Base-by-base conservation (phyloP, 2,888 invertebrate species). In the Cremastinae sp. region DNA sequence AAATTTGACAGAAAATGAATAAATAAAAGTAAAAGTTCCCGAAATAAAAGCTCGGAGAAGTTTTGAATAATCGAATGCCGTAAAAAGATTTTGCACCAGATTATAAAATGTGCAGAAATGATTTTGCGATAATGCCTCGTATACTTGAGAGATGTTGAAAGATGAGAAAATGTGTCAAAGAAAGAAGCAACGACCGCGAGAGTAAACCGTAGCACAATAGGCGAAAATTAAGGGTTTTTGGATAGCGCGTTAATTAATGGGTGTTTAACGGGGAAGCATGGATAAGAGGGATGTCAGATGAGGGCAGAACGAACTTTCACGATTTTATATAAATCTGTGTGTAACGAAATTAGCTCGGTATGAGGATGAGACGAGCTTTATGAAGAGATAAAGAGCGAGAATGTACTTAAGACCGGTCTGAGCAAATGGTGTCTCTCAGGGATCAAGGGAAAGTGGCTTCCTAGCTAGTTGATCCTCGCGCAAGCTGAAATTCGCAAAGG, bases 181-280 rank as follows among this genome's bases (percentile, higher is more conserved):
- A n/a, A n/a, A n/a, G n/a, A n/a, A n/a, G n/a, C n/a, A n/a, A n/a
- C 49, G 49, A 74, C 73, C 81, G 55, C 80, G 79, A 78, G 78
- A 70, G 72, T 71, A 69, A 62, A 70, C 79, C 56, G 62, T 47
- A 80, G 80, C 79, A 79, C 81, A 82, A 79, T 75, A 81, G 77
- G 66, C 77, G 76, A 81, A 83, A 86, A 85, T 86, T 84, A 86
- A 83, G 81, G 79, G 74, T 28, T 28, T 81, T 79, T 78, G 77
- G 59, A 37, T 69, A 35, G 69, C 73, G 81, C 82, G 81, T 81
- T 86, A 86, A 87, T 87, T 86, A 87, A 86, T 83, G 84, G 83
- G 74, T 79, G 81, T 82, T 87, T 86, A 85, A 87, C 83, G 85
- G 80, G 83, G 83, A 85, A 83, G 85, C 83, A 87, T n/a, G 84